Base-by-base conservation (phyloP, 2,888 invertebrate genomes). In the Synanthedon vespiformis region DNA sequence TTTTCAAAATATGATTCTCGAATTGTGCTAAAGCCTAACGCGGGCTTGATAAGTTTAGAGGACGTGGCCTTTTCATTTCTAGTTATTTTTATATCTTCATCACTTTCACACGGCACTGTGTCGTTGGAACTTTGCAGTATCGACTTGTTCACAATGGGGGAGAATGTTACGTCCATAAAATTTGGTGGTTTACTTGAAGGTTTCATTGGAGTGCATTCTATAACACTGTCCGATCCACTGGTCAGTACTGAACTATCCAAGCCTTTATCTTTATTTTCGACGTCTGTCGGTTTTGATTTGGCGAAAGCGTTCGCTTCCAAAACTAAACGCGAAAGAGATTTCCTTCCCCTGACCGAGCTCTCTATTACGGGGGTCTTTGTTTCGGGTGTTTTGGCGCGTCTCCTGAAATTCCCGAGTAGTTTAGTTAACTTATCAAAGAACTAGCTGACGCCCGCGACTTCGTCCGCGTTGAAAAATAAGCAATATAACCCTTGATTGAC, bases 381-480 rank as follows among this genome's bases (percentile, higher is more conserved):
- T 60, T 87, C 88, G 8, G 88, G 88, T 2, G 88, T 88, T 64
- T 80, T 86, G 2, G 84, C 74, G 16, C 82, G 75, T 59, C 77
- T 77, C 54, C 86, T 87, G 60, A 41, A 70, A 69, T 27, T 22
- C 49, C 41, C 53, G n/a, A n/a, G n/a, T 3, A 41, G 13, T 44
- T 34, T 40, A 51, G 8, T 40, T 44, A 50, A 12, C 13, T 2
- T 41, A 13, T 41, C 13, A 11, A 16, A 16, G 16, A 16, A 16
- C 16, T 16, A 2, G 16, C 16, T 16, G 16, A 2, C 2, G 16
- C 16, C 16, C 16, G 16, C 16, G 16, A 16, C 16, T 16, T 16
- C 16, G 16, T 16, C 16, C 16, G 16, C 16, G 16, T 16, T 16
- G 16, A 16, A 16, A 16, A 16, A 16, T 16, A 2, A 16, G 16